Percentiles rank a stretch among this genome's conserved stretches.
phyloP scores from a whole-genome alignment of 1,140 invertebrate species.

The Drosophila melanica region DNA sequence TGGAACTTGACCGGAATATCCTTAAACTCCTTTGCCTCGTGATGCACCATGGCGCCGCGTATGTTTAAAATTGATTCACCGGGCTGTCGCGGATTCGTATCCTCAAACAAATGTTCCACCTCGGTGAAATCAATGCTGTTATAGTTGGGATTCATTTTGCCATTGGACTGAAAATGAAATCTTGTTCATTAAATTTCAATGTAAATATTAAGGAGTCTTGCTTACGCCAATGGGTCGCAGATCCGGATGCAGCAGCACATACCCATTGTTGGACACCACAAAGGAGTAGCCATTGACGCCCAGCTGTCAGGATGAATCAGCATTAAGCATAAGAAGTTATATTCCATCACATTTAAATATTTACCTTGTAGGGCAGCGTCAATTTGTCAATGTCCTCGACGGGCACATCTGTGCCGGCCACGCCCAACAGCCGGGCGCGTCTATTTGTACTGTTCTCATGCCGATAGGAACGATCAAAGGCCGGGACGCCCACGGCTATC shows the following conservation, averaged over 20 bases:
- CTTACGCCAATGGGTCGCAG: conserved; percentile 89
- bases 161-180: conserved; percentile 78
- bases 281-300: conserved; percentile 98
- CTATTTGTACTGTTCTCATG: conserved; percentile 86
- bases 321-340: no score
- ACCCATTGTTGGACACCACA: conserved; percentile 98
- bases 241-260: conserved; percentile 92
- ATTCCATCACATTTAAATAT: not conserved
- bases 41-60: conserved; percentile 90
- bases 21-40: conserved; percentile 87
- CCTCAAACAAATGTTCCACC: conserved; percentile 93
- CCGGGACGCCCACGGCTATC: conserved; percentile 93
- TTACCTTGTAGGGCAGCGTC: conserved; percentile 91
- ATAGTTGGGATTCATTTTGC: conserved; percentile 94
- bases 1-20: conserved; percentile 90
- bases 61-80: conserved; percentile 86
- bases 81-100: conserved; percentile 84
- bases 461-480: conserved; percentile 90
- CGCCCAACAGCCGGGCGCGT: conserved; percentile 92
- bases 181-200: not conserved
- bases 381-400: conserved; percentile 94
- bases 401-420: conserved; percentile 97
- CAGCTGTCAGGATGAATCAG: conserved; percentile 86
- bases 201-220: not conserved
- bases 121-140: conserved; percentile 98